These are phyloP conservation scores for Alligator mississippiensis DNA, from an alignment of 2,113 vertebrate genomes.

Conservation along the genomic window DNA sequence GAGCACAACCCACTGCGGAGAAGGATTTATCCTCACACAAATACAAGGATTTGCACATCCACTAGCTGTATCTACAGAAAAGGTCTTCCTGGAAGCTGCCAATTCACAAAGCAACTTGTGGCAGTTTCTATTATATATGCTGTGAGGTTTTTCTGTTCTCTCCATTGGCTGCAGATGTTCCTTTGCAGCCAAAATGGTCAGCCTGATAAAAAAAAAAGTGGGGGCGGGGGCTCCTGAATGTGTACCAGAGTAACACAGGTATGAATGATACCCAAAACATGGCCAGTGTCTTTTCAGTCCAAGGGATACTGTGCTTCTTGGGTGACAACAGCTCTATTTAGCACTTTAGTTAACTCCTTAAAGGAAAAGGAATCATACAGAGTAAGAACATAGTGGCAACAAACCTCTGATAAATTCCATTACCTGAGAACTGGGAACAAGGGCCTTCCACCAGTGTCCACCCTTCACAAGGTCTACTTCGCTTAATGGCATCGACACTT, in stretches of 20 bases:
- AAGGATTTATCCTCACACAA: neutral
- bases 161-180: neutral
- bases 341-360: neutral
- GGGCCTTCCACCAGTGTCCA: conserved; percentile 93
- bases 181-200: neutral
- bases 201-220: neutral
- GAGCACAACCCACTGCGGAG: neutral
- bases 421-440: conserved; percentile 92
- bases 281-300: neutral
- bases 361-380: neutral
- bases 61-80: neutral
- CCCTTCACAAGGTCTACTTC: conserved; percentile 93
- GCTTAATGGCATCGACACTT: conserved; percentile 85
- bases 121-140: neutral
- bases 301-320: neutral
- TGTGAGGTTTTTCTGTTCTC: neutral
- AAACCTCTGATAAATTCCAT: conserved; percentile 37
- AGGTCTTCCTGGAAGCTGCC: neutral
- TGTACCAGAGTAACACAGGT: neutral
- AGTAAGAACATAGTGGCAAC: neutral
- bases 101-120: neutral
- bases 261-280: neutral
- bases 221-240: neutral
- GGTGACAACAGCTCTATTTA: neutral
- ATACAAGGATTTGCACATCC: too few relatives aligned